Conservation (phyloP, 2,888 invertebrate genomes). For the Troilus luridus region DNA sequence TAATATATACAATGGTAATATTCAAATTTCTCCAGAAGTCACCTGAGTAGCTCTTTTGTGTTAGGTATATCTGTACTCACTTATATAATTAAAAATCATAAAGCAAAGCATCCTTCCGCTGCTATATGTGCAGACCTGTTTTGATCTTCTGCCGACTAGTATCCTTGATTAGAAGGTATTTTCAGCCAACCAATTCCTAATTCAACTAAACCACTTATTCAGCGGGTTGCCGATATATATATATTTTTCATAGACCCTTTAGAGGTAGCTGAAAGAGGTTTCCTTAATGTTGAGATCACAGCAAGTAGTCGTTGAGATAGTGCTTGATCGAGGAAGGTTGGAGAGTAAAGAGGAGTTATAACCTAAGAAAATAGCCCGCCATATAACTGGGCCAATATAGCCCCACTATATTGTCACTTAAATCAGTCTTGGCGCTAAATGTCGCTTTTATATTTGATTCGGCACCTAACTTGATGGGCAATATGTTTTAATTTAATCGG, state of each 20-base stretch:
- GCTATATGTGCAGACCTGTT: no score
- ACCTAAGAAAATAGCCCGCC: not conserved
- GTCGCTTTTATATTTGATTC: conserved; percentile 33
- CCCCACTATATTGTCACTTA: conserved; percentile 22
- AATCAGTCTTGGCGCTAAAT: conserved; percentile 33
- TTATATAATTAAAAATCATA: no score
- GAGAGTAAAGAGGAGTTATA: not conserved
- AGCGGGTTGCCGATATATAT: no score
- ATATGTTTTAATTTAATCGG: conserved; percentile 45
- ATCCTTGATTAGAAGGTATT: no score
- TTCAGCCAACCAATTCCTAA: no score
- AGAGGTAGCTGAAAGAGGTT: not conserved
- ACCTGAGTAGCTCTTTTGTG: no score
- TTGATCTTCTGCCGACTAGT: no score
- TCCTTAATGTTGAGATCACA: not conserved
- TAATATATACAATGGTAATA: no score
- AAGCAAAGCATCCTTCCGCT: no score
- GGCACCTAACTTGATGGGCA: conserved; percentile 18
- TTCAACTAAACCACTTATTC: no score
- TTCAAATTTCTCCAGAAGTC: no score
- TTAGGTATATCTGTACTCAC: no score
- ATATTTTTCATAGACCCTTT: not conserved
- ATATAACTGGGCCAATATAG: conserved; percentile 9
- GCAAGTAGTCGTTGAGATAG: not conserved
- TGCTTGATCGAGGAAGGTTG: not conserved